A percentile compares a stretch with the other conserved stretches of the same genome.
Evolutionary conservation across 2,113 vertebrate genomes (phyloP).

Genomic region (Eublepharis macularius): DNA sequence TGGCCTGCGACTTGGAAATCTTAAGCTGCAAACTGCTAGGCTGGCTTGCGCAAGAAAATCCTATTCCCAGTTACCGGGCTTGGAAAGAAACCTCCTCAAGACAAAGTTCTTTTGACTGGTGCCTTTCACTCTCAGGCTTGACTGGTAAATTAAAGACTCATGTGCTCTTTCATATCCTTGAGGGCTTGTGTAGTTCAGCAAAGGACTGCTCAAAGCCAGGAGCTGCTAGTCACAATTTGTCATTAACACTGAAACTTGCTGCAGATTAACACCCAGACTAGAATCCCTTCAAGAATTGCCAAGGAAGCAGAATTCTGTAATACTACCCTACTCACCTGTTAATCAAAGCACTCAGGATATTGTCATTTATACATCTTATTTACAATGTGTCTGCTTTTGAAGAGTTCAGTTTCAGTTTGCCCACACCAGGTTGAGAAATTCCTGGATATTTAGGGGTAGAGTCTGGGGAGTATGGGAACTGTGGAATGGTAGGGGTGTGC

Average conservation of each 20-base stretch:
- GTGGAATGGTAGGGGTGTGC: too few relatives aligned
- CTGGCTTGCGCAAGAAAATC: constrained; percentile 37
- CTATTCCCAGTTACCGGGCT: constrained; percentile 32
- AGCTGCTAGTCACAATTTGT: constrained; percentile 50
- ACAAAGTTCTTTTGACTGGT: constrained; percentile 56
- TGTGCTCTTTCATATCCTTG: constrained; percentile 27
- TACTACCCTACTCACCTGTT: constrained; percentile 54
- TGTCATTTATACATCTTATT: constrained; percentile 35
- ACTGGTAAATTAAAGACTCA: constrained; percentile 52
- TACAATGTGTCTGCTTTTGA: constrained; percentile 39
- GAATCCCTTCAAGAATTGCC: constrained; percentile 51
- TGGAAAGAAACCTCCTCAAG: constrained; percentile 51
- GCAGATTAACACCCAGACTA: constrained; percentile 33
- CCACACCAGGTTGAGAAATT: too few relatives aligned
- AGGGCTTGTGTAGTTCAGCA: constrained; percentile 45
- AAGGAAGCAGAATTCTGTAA: constrained; percentile 54
- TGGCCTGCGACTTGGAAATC: background rate
- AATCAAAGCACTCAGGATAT: constrained; percentile 52
- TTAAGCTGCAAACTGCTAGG: constrained; percentile 40
- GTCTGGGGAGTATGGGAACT: too few relatives aligned
- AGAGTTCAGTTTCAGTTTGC: constrained; percentile 45
- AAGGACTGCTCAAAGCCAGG: constrained; percentile 54
- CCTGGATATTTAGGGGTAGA: too few relatives aligned
- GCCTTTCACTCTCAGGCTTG: constrained; percentile 38
- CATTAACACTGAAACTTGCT: constrained; percentile 57